Conservation (phyloP, 2,797 vertebrate genomes). For the Microctenopoma steveboyesi region DNA sequence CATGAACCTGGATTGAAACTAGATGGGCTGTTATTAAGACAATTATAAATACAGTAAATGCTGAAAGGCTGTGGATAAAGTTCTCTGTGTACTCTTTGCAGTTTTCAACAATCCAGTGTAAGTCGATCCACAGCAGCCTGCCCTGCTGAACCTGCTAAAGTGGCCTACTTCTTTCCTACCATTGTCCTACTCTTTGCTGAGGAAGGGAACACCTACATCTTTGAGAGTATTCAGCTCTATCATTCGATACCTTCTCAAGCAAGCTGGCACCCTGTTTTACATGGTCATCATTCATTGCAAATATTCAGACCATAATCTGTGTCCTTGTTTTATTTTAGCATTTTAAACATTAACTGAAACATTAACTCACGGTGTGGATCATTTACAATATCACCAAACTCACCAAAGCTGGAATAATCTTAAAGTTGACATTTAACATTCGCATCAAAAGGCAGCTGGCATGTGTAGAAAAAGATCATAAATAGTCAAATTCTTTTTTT, state of each 20-base stretch:
- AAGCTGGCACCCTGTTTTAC: slow-evolving; percentile 8
- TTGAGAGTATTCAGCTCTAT: slow-evolving; percentile 11
- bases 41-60: slow-evolving; percentile 26
- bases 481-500: no score
- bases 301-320: neutral
- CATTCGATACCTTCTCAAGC: slow-evolving; percentile 5
- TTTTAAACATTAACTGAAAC: neutral
- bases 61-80: slow-evolving; percentile 13
- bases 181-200: slow-evolving; percentile 61
- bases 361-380: neutral
- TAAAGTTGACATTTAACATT: slow-evolving; percentile 7
- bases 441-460: no score
- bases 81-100: slow-evolving; percentile 25
- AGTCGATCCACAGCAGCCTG: slow-evolving; percentile 67
- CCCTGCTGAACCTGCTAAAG: slow-evolving; percentile 61
- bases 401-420: neutral
- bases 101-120: slow-evolving; percentile 59
- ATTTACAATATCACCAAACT: neutral
- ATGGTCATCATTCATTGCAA: neutral
- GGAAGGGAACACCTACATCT: slow-evolving; percentile 45
- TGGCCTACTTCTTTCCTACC: slow-evolving; percentile 62
- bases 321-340: neutral
- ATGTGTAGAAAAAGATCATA: no score
- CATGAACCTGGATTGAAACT: slow-evolving; percentile 61
- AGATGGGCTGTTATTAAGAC: slow-evolving; percentile 52